phyloP scores from a whole-genome alignment of 92 coral and sea anemone genomes.

The Umimayanthus kanabou region DNA sequence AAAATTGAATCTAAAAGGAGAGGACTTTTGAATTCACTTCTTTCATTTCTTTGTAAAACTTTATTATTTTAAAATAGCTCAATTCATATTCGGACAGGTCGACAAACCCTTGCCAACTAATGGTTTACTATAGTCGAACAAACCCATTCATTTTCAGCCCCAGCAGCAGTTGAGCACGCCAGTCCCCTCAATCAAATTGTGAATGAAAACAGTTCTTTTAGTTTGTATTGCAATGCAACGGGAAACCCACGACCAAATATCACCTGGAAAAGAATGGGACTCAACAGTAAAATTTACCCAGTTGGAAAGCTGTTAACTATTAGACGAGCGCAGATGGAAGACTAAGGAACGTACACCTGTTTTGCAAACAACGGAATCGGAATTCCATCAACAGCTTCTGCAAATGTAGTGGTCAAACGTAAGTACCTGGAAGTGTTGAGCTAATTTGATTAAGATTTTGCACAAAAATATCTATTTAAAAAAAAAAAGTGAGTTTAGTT shows the following conservation, averaged over 20 bases:
- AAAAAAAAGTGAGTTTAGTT: no score
- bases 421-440: background rate
- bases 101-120: no score
- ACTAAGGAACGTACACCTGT: constrained; percentile 59
- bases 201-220: constrained; percentile 52
- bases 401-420: constrained; percentile 31
- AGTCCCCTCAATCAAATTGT: constrained; percentile 34
- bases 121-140: background rate
- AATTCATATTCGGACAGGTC: no score
- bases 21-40: no score
- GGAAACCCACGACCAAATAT: constrained; percentile 63
- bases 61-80: no score
- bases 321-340: constrained; percentile 2
- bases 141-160: constrained; percentile 8
- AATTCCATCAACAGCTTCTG: no score
- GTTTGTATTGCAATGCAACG: constrained; percentile 57
- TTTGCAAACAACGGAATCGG: constrained; percentile 59
- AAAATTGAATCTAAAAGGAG: no score
- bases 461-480: no score
- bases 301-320: constrained; percentile 19
- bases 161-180: constrained; percentile 12
- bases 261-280: constrained; percentile 49
- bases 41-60: no score
- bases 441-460: no score
- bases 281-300: constrained; percentile 8